Conservation (phyloP, 2,888 invertebrate genomes). For the Dione juno region DNA sequence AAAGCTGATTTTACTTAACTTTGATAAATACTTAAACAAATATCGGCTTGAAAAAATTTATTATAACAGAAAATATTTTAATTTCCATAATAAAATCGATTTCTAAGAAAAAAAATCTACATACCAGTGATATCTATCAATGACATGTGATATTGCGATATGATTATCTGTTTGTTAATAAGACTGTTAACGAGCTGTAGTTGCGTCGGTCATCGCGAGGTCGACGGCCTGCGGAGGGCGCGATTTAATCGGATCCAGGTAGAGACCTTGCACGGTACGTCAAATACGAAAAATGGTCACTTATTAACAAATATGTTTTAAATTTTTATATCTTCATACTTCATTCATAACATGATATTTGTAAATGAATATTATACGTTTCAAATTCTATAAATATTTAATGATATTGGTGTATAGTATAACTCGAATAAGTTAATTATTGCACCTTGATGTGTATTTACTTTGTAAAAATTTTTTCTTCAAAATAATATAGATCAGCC, state of each 20-base stretch:
- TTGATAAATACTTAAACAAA: background rate
- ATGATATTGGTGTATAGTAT: too few species aligned
- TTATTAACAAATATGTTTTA: conserved; percentile 9
- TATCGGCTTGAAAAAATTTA: too few species aligned
- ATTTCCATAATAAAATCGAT: background rate
- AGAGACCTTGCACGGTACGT: conserved; percentile 38
- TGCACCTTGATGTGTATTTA: too few species aligned
- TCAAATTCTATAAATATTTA: too few species aligned
- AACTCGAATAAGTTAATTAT: background rate
- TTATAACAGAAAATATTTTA: background rate
- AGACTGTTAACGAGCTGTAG: conserved; percentile 53
- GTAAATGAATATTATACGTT: too few species aligned
- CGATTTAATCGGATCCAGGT: conserved; percentile 41
- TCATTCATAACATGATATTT: too few species aligned
- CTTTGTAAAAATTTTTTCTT: too few species aligned
- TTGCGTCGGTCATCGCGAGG: conserved; percentile 48
- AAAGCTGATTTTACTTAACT: background rate
- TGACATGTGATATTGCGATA: conserved; percentile 24
- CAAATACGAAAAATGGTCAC: conserved; percentile 4
- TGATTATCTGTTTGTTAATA: conserved; percentile 52
- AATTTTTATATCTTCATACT: too few species aligned
- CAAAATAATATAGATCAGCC: too few species aligned
- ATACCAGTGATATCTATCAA: background rate
- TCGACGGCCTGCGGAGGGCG: conserved; percentile 40
- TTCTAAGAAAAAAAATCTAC: background rate